A percentile compares a stretch with the other conserved stretches of the same genome.
Conservation (phyloP, 1,140 invertebrate species). For the Scaptomyza montana region DNA sequence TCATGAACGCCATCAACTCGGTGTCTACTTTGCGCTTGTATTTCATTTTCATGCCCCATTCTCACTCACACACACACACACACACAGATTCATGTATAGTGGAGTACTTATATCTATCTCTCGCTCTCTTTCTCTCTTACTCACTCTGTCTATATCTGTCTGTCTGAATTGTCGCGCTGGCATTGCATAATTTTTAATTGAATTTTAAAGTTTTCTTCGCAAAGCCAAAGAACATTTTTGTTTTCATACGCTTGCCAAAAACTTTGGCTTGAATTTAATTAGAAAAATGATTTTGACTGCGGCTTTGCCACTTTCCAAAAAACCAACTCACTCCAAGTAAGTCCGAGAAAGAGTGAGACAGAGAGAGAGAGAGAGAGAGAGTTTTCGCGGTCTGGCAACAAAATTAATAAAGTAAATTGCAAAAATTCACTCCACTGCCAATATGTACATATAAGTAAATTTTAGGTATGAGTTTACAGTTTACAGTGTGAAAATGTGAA, state of each 20-base stretch:
- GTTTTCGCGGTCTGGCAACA: constrained; percentile 47
- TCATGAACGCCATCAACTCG: constrained; percentile 27
- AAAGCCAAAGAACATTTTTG: constrained; percentile 73
- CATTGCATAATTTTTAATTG: constrained; percentile 78
- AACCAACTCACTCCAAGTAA: constrained; percentile 10
- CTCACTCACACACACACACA: not conserved
- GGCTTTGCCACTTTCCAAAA: constrained; percentile 66
- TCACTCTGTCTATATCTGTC: constrained; percentile 4
- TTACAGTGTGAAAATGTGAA: constrained; percentile 17
- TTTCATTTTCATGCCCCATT: constrained; percentile 44
- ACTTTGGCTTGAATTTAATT: constrained; percentile 74
- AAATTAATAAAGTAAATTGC: constrained; percentile 67
- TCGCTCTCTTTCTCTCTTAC: not conserved
- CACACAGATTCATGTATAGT: too few species aligned
- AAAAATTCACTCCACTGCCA: constrained; percentile 38
- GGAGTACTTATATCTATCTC: constrained; percentile 2
- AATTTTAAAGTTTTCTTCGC: constrained; percentile 75
- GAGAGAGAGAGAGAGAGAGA: not conserved
- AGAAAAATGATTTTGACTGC: constrained; percentile 80
- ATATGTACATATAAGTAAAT: constrained; percentile 9
- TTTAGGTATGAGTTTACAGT: constrained; percentile 5
- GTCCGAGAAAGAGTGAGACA: not conserved
- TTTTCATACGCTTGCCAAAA: constrained; percentile 70
- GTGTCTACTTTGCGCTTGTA: constrained; percentile 44
- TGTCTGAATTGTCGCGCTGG: constrained; percentile 42